A percentile compares a stretch with the other conserved stretches of the same genome.
Conservation (phyloP, 2,888 invertebrate species). For the Chrysodeixis includens region DNA sequence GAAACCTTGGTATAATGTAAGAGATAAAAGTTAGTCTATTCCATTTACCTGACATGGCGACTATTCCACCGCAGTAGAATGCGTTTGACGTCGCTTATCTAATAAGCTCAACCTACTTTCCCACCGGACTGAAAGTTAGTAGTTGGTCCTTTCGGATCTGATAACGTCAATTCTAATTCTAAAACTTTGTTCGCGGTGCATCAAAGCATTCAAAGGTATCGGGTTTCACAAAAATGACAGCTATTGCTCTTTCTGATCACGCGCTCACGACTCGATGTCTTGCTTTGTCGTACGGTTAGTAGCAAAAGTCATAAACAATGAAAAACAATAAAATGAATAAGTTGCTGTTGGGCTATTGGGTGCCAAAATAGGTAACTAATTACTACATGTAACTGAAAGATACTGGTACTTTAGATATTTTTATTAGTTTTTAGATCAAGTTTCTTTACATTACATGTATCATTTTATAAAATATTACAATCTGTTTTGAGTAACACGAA, state of each 20-base stretch:
- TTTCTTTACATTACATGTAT: too few relatives aligned
- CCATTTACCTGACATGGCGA: background rate
- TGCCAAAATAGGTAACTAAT: too few relatives aligned
- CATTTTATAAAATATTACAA: too few relatives aligned
- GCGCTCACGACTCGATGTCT: slow-evolving; percentile 53
- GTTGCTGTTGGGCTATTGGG: too few relatives aligned
- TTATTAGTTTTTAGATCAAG: background rate
- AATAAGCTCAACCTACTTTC: slow-evolving; percentile 34
- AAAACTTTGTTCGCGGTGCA: slow-evolving; percentile 15
- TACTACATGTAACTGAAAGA: too few relatives aligned
- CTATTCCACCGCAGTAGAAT: background rate
- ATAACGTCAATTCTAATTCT: slow-evolving; percentile 16
- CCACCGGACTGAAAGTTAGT: slow-evolving; percentile 5
- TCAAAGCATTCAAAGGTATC: background rate
- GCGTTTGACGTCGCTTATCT: background rate
- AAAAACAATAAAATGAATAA: too few relatives aligned
- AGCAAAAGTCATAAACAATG: too few relatives aligned
- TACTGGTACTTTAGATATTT: background rate
- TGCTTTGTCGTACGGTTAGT: slow-evolving; percentile 49
- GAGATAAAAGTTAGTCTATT: background rate
- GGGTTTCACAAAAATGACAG: slow-evolving; percentile 30
- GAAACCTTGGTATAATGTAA: background rate
- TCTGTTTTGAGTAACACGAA: too few relatives aligned
- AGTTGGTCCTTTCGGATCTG: background rate
- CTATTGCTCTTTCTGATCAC: slow-evolving; percentile 55